Evolutionary conservation across 53 echinoderm and acorn worm genomes (phyloP).

Genomic region (Zoroaster sp.): DNA sequence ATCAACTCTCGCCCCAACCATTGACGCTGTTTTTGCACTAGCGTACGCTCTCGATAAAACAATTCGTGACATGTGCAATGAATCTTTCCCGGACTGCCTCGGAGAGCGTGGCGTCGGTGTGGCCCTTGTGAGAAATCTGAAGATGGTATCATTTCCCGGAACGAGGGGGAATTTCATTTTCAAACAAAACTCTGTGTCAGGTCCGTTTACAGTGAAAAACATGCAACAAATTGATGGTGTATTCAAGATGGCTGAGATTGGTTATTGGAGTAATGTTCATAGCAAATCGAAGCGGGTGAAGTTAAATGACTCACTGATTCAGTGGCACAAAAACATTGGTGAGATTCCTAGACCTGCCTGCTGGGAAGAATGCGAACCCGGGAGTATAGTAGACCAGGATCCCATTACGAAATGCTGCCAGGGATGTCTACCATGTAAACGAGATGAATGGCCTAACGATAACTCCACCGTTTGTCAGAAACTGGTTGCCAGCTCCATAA

Average conservation of each 20-base stretch:
- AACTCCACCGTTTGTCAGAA: neutral
- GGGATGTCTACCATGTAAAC: conserved; percentile 3
- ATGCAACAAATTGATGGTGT: conserved; percentile 6
- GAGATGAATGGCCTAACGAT: neutral
- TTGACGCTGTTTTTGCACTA: conserved; percentile 41
- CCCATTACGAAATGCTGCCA: conserved; percentile 50
- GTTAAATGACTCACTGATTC: neutral
- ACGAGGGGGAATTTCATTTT: conserved; percentile 1
- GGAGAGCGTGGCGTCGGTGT: neutral
- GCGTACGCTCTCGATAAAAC: conserved; percentile 18
- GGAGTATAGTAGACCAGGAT: neutral
- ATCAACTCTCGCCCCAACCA: conserved; percentile 7
- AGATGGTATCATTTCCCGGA: neutral
- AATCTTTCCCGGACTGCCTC: neutral
- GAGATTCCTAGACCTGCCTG: conserved; percentile 11
- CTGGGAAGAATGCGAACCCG: conserved; percentile 2
- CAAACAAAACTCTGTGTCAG: neutral
- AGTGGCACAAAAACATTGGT: neutral
- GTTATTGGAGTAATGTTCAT: conserved; percentile 13
- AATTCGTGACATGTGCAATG: neutral
- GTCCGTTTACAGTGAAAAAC: neutral
- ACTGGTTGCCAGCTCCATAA: neutral
- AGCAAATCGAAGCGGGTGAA: neutral
- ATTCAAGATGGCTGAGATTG: conserved; percentile 47
- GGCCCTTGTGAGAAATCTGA: neutral